Evolutionary conservation across 1,140 invertebrate genomes (phyloP).

Genomic region (Oreohelix idahoensis): DNA sequence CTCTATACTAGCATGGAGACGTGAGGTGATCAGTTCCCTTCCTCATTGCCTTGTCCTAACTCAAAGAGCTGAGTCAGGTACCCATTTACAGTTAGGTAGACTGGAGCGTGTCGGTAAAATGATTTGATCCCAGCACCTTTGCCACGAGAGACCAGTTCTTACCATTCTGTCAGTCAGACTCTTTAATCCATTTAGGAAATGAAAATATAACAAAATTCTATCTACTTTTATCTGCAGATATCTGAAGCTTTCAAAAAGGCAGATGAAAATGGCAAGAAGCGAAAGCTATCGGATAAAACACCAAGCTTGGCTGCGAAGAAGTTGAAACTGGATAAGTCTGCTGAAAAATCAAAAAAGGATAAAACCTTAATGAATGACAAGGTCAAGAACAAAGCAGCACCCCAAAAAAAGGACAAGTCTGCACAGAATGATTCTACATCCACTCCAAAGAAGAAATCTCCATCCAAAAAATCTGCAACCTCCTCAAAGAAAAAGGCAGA

Average conservation of each 20-base stretch:
- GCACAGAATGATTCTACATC: conserved; percentile 18
- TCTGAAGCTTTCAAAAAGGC: conserved; percentile 56
- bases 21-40: too few species aligned
- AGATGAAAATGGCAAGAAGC: conserved; percentile 50
- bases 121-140: too few species aligned
- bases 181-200: too few species aligned
- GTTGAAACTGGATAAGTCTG: conserved; percentile 50
- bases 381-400: conserved; percentile 44
- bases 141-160: too few species aligned
- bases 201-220: too few species aligned
- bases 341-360: conserved; percentile 45
- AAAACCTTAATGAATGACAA: background rate
- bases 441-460: conserved; percentile 43
- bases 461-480: conserved; percentile 1
- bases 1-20: too few species aligned
- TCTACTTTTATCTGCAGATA: conserved; percentile 47
- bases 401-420: conserved; percentile 35
- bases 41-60: too few species aligned
- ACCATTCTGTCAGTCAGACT: too few species aligned
- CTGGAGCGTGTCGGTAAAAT: too few species aligned
- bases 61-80: too few species aligned
- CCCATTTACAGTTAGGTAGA: too few species aligned
- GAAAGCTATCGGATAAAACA: conserved; percentile 44
- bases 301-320: conserved; percentile 48
- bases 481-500: conserved; percentile 41